These are phyloP conservation scores for Vanacampus margaritifer DNA, from an alignment of 2,113 vertebrate species.

Conservation along the genomic window DNA sequence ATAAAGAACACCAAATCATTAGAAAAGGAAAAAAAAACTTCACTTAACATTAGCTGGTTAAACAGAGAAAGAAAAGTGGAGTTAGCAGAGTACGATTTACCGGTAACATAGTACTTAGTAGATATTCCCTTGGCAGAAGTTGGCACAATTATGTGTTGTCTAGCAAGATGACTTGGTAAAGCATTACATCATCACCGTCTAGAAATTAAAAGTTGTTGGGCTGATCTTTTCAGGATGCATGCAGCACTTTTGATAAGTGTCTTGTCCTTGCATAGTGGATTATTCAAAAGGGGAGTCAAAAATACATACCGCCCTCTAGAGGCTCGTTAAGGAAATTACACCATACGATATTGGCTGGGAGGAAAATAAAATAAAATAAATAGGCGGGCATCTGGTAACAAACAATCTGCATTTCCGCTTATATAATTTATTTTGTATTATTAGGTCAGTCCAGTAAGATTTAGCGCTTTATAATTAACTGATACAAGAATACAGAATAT, in stretches of 20 bases:
- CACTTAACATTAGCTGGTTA: too few species aligned
- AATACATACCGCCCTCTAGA: background rate
- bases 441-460: background rate
- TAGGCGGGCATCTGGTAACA: background rate
- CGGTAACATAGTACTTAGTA: too few species aligned
- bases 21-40: too few species aligned
- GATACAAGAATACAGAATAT: background rate
- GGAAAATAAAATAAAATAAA: too few species aligned
- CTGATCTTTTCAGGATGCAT: background rate
- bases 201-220: background rate
- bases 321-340: background rate
- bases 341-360: background rate
- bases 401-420: background rate
- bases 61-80: too few species aligned
- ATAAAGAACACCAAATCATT: too few species aligned
- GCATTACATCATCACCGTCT: background rate
- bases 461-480: background rate
- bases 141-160: too few species aligned
- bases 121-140: too few species aligned
- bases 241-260: background rate
- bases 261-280: too few species aligned
- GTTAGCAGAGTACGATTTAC: too few species aligned
- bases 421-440: background rate
- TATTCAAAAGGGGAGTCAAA: background rate
- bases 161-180: background rate